A percentile compares a stretch with the other conserved stretches of the same genome.
Evolutionary conservation across 2,113 vertebrate species (phyloP).

Genomic region (Eurystomus gularis): DNA sequence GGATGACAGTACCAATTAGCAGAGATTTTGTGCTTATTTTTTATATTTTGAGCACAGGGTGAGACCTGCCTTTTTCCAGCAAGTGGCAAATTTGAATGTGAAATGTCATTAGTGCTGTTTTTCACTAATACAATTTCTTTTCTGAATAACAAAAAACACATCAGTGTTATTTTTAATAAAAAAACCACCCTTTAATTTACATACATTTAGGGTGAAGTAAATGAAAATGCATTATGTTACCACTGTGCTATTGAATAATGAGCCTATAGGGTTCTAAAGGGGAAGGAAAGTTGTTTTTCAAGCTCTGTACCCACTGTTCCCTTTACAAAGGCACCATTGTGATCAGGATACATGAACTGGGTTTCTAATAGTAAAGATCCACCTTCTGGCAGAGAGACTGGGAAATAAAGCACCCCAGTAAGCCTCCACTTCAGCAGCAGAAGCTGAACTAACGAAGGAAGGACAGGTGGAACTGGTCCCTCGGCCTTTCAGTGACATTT

Average conservation of each 20-base stretch:
- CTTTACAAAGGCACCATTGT: slow-evolving; percentile 39
- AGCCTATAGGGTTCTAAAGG: slow-evolving; percentile 69
- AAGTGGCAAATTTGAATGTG: slow-evolving; percentile 71
- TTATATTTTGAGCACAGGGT: slow-evolving; percentile 47
- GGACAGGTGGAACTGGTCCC: slow-evolving; percentile 66
- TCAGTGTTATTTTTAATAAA: slow-evolving; percentile 82
- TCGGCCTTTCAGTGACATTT: slow-evolving; percentile 89
- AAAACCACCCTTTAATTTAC: slow-evolving; percentile 80
- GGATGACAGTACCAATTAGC: slow-evolving; percentile 41
- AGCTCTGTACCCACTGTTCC: slow-evolving; percentile 51
- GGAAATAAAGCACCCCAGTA: slow-evolving; percentile 48
- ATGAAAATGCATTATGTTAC: slow-evolving; percentile 79
- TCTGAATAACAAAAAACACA: slow-evolving; percentile 80
- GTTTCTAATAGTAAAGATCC: slow-evolving; percentile 54
- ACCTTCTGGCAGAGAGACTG: slow-evolving; percentile 39
- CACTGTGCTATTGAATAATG: slow-evolving; percentile 74
- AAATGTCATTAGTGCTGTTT: slow-evolving; percentile 71
- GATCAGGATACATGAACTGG: slow-evolving; percentile 47
- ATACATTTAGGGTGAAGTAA: slow-evolving; percentile 79
- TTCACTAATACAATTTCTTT: slow-evolving; percentile 69
- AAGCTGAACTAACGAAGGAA: slow-evolving; percentile 43
- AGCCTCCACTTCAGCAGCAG: slow-evolving; percentile 15
- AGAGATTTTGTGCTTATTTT: slow-evolving; percentile 36
- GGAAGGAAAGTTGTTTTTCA: slow-evolving; percentile 67
- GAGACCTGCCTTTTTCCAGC: slow-evolving; percentile 57